These are phyloP conservation scores for Petromus typicus DNA, from an alignment of 2,113 vertebrate genomes.

Conservation along the genomic window DNA sequence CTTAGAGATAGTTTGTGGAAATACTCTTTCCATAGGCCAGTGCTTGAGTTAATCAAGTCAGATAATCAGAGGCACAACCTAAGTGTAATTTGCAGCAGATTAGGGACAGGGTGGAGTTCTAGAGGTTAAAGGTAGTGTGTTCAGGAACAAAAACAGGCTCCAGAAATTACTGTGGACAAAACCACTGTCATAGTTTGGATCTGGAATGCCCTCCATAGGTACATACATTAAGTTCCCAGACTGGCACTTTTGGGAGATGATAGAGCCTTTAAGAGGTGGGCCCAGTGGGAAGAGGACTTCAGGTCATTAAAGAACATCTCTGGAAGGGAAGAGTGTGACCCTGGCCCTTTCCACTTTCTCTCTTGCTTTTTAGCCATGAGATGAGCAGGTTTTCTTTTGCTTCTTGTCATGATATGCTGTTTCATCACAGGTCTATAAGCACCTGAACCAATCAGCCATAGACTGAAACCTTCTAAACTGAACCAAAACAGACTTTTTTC, in stretches of 20 bases:
- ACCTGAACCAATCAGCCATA: neutral
- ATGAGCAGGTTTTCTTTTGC: neutral
- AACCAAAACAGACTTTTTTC: neutral
- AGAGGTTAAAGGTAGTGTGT: neutral
- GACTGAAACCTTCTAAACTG: neutral
- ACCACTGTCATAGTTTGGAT: neutral
- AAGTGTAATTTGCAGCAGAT: neutral
- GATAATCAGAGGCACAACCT: neutral
- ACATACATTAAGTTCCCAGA: neutral
- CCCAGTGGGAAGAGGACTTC: neutral
- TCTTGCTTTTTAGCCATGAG: neutral
- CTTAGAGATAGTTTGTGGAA: neutral
- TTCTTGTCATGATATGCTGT: neutral
- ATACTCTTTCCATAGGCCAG: neutral
- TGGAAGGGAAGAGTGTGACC: neutral
- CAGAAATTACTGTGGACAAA: neutral
- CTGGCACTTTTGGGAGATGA: neutral
- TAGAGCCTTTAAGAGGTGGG: neutral
- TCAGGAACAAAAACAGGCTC: neutral
- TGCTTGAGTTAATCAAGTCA: neutral
- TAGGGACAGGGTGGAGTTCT: neutral
- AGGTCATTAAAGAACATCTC: neutral
- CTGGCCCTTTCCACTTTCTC: too few species aligned
- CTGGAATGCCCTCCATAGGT: neutral
- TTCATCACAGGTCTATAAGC: neutral